phyloP scores from a whole-genome alignment of 2,113 vertebrate genomes.

The Synodontis membranacea region DNA sequence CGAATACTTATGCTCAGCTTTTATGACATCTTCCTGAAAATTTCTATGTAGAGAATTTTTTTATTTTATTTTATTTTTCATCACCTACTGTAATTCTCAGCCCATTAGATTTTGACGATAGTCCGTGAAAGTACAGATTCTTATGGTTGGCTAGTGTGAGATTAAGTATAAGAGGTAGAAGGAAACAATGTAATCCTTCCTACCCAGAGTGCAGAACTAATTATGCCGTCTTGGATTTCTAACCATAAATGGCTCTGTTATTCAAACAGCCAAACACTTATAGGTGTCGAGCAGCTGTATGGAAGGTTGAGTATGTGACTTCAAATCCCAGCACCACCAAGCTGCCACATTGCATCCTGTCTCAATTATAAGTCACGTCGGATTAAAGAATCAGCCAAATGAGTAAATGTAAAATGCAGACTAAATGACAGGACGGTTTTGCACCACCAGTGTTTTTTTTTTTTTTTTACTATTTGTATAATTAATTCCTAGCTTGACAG shows the following conservation, averaged over 20 bases:
- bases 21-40: neutral
- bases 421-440: neutral
- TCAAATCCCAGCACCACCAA: neutral
- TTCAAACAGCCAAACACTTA: neutral
- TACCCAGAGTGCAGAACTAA: neutral
- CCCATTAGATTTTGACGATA: neutral
- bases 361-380: neutral
- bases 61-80: neutral
- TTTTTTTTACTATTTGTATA: neutral
- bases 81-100: neutral
- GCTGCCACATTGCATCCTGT: conserved; percentile 1
- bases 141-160: neutral
- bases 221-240: neutral
- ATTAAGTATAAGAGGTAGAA: neutral
- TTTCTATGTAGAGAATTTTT: neutral
- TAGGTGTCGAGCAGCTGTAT: neutral
- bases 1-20: neutral
- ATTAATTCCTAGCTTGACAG: neutral
- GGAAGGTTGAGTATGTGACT: neutral
- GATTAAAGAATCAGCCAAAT: conserved; percentile 15
- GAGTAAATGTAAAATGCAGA: neutral
- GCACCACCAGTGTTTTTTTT: neutral
- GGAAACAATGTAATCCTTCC: neutral
- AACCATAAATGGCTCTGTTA: neutral
- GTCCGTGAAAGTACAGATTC: neutral